Conservation (phyloP, 2,888 invertebrate genomes). For the Philonicus albiceps region DNA sequence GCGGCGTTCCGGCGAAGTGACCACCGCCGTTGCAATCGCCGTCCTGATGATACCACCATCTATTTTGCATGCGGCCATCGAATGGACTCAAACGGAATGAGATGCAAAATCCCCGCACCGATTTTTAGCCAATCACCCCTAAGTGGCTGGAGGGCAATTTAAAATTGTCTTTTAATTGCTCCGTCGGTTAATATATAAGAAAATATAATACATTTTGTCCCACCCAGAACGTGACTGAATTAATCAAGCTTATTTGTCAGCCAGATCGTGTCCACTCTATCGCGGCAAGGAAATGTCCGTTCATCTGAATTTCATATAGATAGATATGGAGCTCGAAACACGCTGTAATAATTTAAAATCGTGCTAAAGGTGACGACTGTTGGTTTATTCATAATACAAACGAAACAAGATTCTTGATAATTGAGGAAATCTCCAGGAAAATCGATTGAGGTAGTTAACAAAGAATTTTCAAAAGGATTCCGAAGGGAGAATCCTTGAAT, state of each 20-base stretch:
- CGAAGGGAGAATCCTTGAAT: background rate
- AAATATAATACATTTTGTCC: conserved; percentile 3
- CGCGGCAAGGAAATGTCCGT: conserved; percentile 2
- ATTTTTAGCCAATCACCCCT: background rate
- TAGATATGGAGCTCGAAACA: background rate
- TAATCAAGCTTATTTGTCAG: conserved; percentile 30
- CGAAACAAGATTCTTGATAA: background rate
- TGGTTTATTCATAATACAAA: background rate
- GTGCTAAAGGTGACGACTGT: conserved; percentile 16
- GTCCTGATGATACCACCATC: background rate
- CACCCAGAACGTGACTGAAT: conserved; percentile 32
- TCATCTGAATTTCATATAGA: conserved; percentile 7
- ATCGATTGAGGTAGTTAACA: background rate
- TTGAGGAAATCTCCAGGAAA: background rate
- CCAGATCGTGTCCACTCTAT: conserved; percentile 19
- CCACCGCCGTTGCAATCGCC: background rate
- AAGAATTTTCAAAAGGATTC: background rate
- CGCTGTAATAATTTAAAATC: conserved; percentile 10
- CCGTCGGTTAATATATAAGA: background rate
- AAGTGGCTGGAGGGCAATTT: background rate
- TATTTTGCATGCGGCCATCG: background rate
- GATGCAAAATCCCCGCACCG: background rate
- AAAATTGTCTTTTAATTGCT: conserved; percentile 25
- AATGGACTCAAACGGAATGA: background rate
- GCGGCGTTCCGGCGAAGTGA: background rate